Evolutionary conservation across 2,797 vertebrate species (phyloP).

Genomic region (Podarcis siculus): DNA sequence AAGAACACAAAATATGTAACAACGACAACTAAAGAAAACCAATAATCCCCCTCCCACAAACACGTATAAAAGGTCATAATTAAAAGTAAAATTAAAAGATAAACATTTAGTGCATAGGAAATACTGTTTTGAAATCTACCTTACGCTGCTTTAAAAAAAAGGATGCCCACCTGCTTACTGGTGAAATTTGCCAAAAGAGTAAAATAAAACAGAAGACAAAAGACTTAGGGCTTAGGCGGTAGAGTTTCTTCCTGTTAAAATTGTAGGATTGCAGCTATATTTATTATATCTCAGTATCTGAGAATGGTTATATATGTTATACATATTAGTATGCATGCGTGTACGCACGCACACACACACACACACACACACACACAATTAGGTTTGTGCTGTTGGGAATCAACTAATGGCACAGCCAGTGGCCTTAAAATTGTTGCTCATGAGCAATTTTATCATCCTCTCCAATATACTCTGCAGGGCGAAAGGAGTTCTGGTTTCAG

Average conservation of each 20-base stretch:
- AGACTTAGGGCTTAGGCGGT: background rate
- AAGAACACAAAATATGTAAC: no score
- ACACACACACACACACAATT: background rate
- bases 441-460: conserved; percentile 51
- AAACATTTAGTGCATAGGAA: background rate
- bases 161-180: background rate
- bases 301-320: background rate
- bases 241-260: background rate
- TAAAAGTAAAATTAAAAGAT: background rate
- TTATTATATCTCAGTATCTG: background rate
- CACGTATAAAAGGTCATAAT: no score
- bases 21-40: no score
- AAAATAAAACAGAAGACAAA: background rate
- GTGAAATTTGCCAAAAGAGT: conserved; percentile 1
- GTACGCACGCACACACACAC: background rate
- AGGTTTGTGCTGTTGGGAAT: conserved; percentile 37
- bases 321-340: background rate
- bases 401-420: conserved; percentile 42
- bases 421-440: conserved; percentile 45
- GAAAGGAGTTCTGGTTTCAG: conserved; percentile 62
- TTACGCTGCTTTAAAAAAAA: background rate
- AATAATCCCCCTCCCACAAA: no score
- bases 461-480: conserved; percentile 46
- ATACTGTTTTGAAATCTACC: background rate
- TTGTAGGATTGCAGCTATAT: background rate